Evolutionary conservation across 2,113 vertebrate genomes (phyloP), one percentile per base, ranked within the genome.

Genomic region (Ivindomyrus marchei): DNA sequence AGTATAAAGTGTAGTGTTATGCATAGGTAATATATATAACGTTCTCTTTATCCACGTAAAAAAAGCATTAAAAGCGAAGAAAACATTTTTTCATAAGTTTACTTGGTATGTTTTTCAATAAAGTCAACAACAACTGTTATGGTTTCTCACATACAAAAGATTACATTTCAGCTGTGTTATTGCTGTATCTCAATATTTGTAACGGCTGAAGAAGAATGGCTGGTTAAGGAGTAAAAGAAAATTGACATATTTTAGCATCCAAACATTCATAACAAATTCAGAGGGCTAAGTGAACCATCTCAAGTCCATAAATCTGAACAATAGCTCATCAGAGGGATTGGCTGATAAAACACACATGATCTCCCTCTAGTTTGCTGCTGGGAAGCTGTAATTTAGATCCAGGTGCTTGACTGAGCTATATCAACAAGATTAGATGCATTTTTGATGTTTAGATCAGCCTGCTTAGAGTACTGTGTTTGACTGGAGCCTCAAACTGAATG

Each of bases 401-500:
- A 89, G 49, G 70, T 17, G 49, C n/a, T 89, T 39, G 62, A 21
- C 88, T 80, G 46, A 77, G n/a, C 47, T 11, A n/a, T 83, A 50
- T 42, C 47, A 42, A 83, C 45, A 89, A 42, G 49, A 56, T 50
- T 89, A 31, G 70, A 36, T 89, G 77, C 77, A 89, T 83, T 80
- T 80, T 89, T 80, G 74, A 80, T 49, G 47, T 52, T 39, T 52
- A 47, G 50, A 50, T 80, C 31, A 46, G 46, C 49, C 46, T 89
- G 88, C 49, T 89, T 47, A 80, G 19, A 39, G 49, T 36, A 50
- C 5, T n/a, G 9, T 31, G 49, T 49, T 24, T 39, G 17, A 70
- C 74, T 89, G 88, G 31, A 21, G 15, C 15, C 49, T 70, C 52
- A 8, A 50, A 70, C 50, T 89, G 74, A 89, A 83, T 89, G 88